Percentiles rank a stretch among this genome's conserved stretches.
Evolutionary conservation across 2,888 invertebrate genomes (phyloP).

Genomic region (Trichacis sp.): DNA sequence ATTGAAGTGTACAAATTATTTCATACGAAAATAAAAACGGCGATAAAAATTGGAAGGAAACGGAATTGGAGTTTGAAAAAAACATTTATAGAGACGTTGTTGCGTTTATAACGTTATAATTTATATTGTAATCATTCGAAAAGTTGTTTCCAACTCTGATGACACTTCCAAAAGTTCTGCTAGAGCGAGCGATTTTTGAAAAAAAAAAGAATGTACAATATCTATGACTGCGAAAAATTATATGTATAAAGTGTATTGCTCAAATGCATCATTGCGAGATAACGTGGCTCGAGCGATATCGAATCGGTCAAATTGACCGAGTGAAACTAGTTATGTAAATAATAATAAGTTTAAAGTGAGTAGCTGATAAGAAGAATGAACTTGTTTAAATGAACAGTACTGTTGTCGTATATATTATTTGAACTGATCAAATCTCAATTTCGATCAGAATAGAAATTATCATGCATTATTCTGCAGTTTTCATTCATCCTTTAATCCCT

Average conservation of each 20-base stretch:
- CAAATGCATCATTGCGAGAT: conserved; percentile 2
- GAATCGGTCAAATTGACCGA: conserved; percentile 8
- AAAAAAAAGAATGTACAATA: too few species aligned
- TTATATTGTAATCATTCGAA: conserved; percentile 27
- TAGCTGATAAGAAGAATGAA: conserved; percentile 1
- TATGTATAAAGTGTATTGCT: neutral
- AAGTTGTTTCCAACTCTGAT: conserved; percentile 3
- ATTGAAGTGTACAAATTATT: neutral
- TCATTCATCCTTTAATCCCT: too few species aligned
- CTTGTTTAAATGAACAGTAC: conserved; percentile 3
- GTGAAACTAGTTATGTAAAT: conserved; percentile 5
- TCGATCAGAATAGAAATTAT: conserved; percentile 7
- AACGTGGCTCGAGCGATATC: neutral
- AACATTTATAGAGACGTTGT: neutral
- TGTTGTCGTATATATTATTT: conserved; percentile 8
- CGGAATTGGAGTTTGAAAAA: neutral
- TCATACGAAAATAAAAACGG: neutral
- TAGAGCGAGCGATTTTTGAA: neutral
- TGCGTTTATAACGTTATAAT: neutral
- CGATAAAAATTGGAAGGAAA: conserved; percentile 2
- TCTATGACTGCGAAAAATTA: neutral
- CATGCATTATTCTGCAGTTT: neutral
- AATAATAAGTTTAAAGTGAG: conserved; percentile 3
- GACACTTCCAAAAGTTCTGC: neutral
- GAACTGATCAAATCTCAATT: neutral